Conservation (phyloP, 1,140 invertebrate species). For the Megathymus violae region DNA sequence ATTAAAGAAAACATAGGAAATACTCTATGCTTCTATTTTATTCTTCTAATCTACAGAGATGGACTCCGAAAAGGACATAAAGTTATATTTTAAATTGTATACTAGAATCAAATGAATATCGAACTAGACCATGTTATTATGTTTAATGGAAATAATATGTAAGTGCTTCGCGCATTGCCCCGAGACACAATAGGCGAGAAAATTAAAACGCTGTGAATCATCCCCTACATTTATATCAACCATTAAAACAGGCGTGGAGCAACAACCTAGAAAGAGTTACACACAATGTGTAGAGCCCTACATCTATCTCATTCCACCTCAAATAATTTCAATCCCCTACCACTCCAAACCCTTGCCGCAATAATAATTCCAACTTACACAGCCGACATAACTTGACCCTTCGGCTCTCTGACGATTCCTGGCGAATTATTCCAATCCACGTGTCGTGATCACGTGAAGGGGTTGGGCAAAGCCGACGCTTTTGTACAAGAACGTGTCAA, state of each 20-base stretch:
- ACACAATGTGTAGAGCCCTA: not conserved
- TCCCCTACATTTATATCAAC: conserved; percentile 4
- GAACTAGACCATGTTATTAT: no score
- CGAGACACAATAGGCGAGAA: no score
- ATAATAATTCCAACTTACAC: conserved; percentile 29
- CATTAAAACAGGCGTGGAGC: conserved; percentile 6
- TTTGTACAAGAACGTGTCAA: conserved; percentile 43
- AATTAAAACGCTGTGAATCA: no score
- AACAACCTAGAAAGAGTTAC: conserved; percentile 8
- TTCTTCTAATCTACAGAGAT: no score
- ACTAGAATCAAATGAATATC: no score
- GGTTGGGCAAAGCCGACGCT: conserved; percentile 12
- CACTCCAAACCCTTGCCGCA: conserved; percentile 15
- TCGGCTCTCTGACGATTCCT: conserved; percentile 17
- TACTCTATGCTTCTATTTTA: no score
- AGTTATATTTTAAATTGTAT: no score
- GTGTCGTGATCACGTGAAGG: no score
- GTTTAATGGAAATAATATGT: no score
- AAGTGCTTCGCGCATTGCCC: no score
- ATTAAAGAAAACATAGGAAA: no score
- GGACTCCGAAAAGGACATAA: no score
- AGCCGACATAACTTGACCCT: conserved; percentile 25
- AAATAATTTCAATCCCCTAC: conserved; percentile 34
- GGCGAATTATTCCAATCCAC: conserved; percentile 33
- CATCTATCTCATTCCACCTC: conserved; percentile 9